Percentiles rank a stretch among this genome's conserved stretches.
phyloP scores from a whole-genome alignment of 2,113 vertebrate species.

The Hyperopisus bebe region DNA sequence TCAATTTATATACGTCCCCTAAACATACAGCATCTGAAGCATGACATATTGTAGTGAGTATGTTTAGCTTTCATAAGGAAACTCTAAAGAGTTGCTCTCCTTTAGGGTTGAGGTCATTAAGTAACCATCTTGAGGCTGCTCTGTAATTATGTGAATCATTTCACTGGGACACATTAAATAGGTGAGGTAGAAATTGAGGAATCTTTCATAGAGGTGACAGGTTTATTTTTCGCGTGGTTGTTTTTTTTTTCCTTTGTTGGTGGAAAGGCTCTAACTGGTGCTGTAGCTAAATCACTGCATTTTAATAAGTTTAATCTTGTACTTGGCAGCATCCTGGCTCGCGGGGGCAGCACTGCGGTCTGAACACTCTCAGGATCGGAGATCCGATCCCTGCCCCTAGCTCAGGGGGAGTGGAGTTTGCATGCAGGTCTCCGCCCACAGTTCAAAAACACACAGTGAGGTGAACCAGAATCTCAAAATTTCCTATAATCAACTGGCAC shows the following conservation, averaged over 20 bases:
- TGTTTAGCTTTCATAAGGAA: not conserved
- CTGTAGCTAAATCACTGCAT: not conserved
- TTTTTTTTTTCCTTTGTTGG: not conserved
- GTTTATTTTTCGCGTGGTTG: not conserved
- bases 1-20: conserved; percentile 22
- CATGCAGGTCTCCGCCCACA: not conserved
- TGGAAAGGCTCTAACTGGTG: not conserved
- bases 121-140: not conserved
- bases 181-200: not conserved
- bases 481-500: not conserved
- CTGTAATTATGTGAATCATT: not conserved
- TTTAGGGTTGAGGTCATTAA: not conserved
- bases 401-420: not conserved
- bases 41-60: too few relatives aligned
- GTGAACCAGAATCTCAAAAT: not conserved
- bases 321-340: not conserved
- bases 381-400: not conserved
- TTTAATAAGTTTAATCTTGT: not conserved
- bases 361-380: not conserved
- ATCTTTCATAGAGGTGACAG: not conserved
- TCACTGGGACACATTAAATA: not conserved
- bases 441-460: not conserved
- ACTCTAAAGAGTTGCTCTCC: not conserved
- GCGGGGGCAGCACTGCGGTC: not conserved
- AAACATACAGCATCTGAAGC: not conserved